Evolutionary conservation across 2,888 invertebrate species (phyloP).

Genomic region (Diplolepis rosae): DNA sequence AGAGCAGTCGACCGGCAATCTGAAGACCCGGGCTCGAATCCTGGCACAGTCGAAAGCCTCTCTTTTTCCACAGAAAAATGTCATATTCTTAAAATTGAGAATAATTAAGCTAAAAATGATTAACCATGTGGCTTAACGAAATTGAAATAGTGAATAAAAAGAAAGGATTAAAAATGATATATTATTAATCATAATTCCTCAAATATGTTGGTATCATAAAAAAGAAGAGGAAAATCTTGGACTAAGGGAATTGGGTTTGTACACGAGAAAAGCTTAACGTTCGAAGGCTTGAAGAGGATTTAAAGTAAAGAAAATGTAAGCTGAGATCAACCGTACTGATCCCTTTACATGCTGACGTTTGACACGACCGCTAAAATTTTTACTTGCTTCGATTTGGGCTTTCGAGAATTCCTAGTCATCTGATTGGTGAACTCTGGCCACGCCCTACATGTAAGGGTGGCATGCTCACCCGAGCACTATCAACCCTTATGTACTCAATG

Average conservation of each 20-base stretch:
- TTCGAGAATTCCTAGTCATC: slow-evolving; percentile 60
- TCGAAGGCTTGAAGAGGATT: slow-evolving; percentile 33
- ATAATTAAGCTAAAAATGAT: too few relatives aligned
- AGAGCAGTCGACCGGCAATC: too few relatives aligned
- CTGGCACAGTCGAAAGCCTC: too few relatives aligned
- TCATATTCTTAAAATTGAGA: too few relatives aligned
- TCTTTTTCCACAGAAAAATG: too few relatives aligned
- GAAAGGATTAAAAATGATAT: too few relatives aligned
- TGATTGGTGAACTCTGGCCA: slow-evolving; percentile 69
- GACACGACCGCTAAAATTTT: slow-evolving; percentile 70
- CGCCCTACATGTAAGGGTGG: slow-evolving; percentile 70
- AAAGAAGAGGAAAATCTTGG: not conserved
- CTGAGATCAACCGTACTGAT: slow-evolving; percentile 65
- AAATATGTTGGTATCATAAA: too few relatives aligned
- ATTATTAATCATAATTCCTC: not conserved
- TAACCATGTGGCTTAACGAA: too few relatives aligned
- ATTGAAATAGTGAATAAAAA: too few relatives aligned
- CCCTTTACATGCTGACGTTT: slow-evolving; percentile 65
- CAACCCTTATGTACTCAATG: slow-evolving; percentile 65
- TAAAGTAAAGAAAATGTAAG: slow-evolving; percentile 62
- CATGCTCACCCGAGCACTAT: slow-evolving; percentile 64
- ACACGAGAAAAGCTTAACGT: slow-evolving; percentile 27
- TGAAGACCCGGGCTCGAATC: too few relatives aligned
- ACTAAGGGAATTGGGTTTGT: slow-evolving; percentile 11
- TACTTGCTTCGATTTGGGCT: slow-evolving; percentile 68